Percentiles rank a stretch among this genome's conserved stretches.
phyloP scores from a whole-genome alignment of 92 coral and sea anemone genomes.

The Phenganax subtilis region DNA sequence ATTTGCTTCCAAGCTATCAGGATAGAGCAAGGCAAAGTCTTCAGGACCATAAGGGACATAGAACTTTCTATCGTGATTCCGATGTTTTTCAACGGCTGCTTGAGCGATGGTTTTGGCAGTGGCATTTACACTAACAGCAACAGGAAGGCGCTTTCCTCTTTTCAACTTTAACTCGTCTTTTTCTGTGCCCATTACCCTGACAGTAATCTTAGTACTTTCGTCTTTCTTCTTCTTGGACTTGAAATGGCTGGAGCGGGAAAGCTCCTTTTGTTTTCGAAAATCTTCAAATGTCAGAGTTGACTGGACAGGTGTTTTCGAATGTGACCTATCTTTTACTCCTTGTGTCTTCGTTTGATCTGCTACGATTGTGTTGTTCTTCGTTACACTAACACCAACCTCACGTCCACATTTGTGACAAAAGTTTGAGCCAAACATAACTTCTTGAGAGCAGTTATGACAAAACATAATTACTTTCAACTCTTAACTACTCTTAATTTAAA shows the following conservation, averaged over 20 bases:
- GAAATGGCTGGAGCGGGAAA: conserved; percentile 29
- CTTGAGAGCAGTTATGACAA: conserved; percentile 31
- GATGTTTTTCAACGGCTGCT: conserved; percentile 26
- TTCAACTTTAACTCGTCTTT: conserved; percentile 9
- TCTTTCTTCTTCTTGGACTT: conserved; percentile 24
- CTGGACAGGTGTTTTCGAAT: conserved; percentile 7
- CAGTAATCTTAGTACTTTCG: conserved; percentile 16
- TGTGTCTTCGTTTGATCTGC: conserved; percentile 22
- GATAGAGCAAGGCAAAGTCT: conserved; percentile 28
- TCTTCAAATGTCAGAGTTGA: conserved; percentile 24
- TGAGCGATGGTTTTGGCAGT: conserved; percentile 9
- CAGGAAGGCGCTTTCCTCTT: conserved; percentile 27
- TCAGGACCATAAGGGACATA: conserved; percentile 16
- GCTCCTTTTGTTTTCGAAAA: conserved; percentile 25
- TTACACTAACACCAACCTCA: conserved; percentile 5
- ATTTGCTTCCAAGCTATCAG: conserved; percentile 13
- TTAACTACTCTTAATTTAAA: neutral
- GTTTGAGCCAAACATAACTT: conserved; percentile 21
- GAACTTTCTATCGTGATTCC: conserved; percentile 33
- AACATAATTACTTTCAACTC: conserved; percentile 8
- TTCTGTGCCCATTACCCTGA: conserved; percentile 12
- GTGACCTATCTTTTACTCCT: conserved; percentile 6
- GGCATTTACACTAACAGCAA: conserved; percentile 25
- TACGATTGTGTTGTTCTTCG: conserved; percentile 8
- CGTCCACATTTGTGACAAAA: conserved; percentile 29